phyloP scores from a whole-genome alignment of 2,797 vertebrate species.

The Cynopterus sphinx region DNA sequence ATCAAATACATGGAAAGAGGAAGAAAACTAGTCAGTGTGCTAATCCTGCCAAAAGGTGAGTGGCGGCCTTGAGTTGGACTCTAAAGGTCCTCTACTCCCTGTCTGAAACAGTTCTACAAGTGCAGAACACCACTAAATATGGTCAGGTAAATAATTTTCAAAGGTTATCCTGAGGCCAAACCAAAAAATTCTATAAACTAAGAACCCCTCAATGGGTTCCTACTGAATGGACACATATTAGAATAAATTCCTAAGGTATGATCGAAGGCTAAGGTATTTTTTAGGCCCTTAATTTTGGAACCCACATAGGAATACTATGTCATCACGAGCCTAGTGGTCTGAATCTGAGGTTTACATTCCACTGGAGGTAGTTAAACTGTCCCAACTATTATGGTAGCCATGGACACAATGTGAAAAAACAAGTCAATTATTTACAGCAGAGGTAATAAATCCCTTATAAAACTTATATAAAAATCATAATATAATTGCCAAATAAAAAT shows the following conservation, averaged over 20 bases:
- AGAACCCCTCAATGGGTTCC: background rate
- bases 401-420: conserved; percentile 5
- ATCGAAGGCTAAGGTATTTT: background rate
- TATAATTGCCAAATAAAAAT: conserved; percentile 27
- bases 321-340: background rate
- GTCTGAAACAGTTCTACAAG: background rate
- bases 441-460: background rate
- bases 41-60: background rate
- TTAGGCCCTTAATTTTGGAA: background rate
- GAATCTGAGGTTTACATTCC: background rate
- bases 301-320: background rate
- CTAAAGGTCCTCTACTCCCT: background rate
- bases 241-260: background rate
- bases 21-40: background rate
- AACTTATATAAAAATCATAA: conserved; percentile 29
- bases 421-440: background rate
- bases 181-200: conserved; percentile 18
- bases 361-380: background rate
- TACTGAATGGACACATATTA: background rate
- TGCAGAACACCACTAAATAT: background rate
- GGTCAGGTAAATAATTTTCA: background rate
- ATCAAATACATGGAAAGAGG: background rate
- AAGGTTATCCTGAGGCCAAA: background rate
- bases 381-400: background rate
- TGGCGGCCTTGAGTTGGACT: background rate